Evolutionary conservation across 2,888 invertebrate species (phyloP).

Genomic region (Agrochola lychnidis): DNA sequence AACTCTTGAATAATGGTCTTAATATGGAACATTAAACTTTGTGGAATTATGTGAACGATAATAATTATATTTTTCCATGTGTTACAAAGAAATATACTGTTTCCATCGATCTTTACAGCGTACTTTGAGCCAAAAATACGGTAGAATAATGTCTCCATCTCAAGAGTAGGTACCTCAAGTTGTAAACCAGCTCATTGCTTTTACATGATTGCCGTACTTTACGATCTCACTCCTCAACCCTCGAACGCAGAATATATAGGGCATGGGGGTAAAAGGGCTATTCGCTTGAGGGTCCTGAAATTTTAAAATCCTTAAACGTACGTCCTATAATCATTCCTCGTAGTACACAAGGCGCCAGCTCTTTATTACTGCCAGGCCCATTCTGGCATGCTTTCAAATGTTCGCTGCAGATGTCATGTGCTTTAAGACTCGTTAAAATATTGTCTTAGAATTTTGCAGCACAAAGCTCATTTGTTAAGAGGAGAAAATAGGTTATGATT

Average conservation of each 20-base stretch:
- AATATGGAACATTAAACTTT: slow-evolving; percentile 11
- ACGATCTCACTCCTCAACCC: slow-evolving; percentile 37
- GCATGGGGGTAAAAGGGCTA: slow-evolving; percentile 17
- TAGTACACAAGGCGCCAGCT: slow-evolving; percentile 45
- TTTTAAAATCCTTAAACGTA: slow-evolving; percentile 43
- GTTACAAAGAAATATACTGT: slow-evolving; percentile 16
- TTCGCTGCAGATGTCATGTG: slow-evolving; percentile 71
- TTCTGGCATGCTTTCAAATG: slow-evolving; percentile 79
- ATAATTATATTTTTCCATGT: background rate
- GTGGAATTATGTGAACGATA: background rate
- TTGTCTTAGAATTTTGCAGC: slow-evolving; percentile 47
- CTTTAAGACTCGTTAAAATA: slow-evolving; percentile 68
- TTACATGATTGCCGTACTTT: slow-evolving; percentile 56
- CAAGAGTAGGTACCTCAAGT: slow-evolving; percentile 28
- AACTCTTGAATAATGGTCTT: slow-evolving; percentile 8
- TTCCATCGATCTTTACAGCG: slow-evolving; percentile 39
- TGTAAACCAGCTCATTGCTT: slow-evolving; percentile 59
- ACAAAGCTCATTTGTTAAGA: slow-evolving; percentile 36
- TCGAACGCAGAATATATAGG: slow-evolving; percentile 37
- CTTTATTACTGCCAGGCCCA: slow-evolving; percentile 48
- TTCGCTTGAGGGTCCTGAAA: slow-evolving; percentile 22
- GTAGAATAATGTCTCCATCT: slow-evolving; percentile 48
- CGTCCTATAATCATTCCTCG: slow-evolving; percentile 21
- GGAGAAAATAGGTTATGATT: slow-evolving; percentile 30
- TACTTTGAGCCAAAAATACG: slow-evolving; percentile 47